Conservation (phyloP, 2,888 invertebrate species). For the Capitulum mitella region DNA sequence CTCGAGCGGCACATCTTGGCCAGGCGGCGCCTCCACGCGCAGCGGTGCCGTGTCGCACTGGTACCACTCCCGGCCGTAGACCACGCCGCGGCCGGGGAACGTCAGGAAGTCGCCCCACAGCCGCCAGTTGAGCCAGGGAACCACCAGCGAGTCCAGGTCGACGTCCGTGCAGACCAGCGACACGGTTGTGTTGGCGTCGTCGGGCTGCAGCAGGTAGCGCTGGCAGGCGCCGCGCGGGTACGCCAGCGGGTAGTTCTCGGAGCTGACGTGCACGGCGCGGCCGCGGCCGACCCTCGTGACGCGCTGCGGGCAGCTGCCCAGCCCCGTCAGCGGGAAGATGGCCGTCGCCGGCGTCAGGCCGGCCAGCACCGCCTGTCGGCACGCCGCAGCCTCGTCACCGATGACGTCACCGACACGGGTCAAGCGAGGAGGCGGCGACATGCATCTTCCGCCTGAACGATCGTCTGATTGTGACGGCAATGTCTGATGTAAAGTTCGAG, state of each 20-base stretch:
- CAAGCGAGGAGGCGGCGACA: no score
- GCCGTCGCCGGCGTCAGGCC: neutral
- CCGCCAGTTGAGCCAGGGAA: conserved; percentile 12
- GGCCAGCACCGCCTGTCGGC: neutral
- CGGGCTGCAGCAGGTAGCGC: neutral
- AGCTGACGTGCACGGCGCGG: neutral
- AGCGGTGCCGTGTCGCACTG: conserved; percentile 16
- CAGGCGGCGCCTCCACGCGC: neutral
- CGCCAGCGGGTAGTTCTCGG: neutral
- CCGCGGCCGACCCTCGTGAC: neutral
- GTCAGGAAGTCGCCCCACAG: conserved; percentile 8
- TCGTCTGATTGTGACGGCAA: no score
- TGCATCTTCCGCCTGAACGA: no score
- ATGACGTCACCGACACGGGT: no score
- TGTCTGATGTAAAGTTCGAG: no score
- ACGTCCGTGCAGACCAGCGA: conserved; percentile 7
- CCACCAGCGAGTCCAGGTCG: conserved; percentile 4
- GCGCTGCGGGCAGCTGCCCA: neutral
- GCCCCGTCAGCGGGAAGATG: conserved; percentile 13
- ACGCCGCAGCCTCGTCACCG: no score
- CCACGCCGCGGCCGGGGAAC: neutral
- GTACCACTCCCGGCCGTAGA: conserved; percentile 9
- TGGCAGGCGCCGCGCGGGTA: conserved; percentile 20
- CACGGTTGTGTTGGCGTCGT: neutral
- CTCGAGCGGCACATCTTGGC: conserved; percentile 6